Conservation (phyloP, 2,113 vertebrate genomes). For the Semicossyphus pulcher region DNA sequence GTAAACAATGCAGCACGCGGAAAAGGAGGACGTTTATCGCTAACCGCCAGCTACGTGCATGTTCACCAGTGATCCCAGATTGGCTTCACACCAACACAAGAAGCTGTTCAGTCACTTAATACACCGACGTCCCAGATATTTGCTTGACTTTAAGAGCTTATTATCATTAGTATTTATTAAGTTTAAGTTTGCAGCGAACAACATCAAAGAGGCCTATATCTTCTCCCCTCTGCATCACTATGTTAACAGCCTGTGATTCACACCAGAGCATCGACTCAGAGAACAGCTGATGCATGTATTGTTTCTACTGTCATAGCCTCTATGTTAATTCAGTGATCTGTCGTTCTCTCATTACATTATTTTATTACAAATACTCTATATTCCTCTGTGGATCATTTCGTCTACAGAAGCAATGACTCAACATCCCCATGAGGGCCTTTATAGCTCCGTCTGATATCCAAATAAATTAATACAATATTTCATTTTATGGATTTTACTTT, state of each 20-base stretch:
- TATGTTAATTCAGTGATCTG: constrained; percentile 1
- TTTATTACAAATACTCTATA: constrained; percentile 1
- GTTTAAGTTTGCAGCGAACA: neutral
- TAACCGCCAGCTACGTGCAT: no score
- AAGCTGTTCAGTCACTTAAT: no score
- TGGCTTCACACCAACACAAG: no score
- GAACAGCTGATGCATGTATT: neutral
- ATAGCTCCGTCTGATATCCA: constrained; percentile 32
- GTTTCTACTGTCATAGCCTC: neutral
- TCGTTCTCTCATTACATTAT: neutral
- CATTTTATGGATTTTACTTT: constrained; percentile 32
- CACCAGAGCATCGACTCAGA: neutral
- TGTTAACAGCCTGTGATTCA: neutral
- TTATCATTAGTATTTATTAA: no score
- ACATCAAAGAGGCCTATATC: no score
- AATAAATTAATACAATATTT: constrained; percentile 3
- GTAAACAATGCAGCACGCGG: no score
- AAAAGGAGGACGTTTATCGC: no score
- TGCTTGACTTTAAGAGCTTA: no score
- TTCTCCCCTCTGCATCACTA: neutral
- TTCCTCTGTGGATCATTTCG: neutral
- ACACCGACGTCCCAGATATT: no score
- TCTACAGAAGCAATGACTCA: neutral
- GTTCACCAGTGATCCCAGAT: no score
- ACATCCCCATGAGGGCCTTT: neutral